These are phyloP conservation scores for Syndactyla subalaris DNA, from an alignment of 2,797 vertebrate genomes.

Conservation along the genomic window DNA sequence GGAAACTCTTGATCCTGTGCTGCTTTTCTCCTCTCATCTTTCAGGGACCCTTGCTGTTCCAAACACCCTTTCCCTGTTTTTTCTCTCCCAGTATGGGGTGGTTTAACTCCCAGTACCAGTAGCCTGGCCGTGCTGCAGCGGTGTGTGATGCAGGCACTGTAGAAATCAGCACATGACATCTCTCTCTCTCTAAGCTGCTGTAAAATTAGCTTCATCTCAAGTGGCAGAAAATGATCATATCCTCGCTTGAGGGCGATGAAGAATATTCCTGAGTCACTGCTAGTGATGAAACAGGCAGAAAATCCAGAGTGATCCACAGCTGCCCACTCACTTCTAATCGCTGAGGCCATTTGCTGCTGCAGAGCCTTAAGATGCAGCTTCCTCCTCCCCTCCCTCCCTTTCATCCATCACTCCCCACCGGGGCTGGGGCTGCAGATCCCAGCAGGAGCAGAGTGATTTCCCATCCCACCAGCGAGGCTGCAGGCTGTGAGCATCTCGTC, in stretches of 20 bases:
- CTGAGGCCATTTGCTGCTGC: conserved; percentile 58
- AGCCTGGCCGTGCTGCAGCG: neutral
- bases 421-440: neutral
- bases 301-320: conserved; percentile 59
- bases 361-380: conserved; percentile 19
- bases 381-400: conserved; percentile 50
- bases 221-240: conserved; percentile 68
- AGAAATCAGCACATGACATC: conserved; percentile 60
- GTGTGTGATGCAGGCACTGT: neutral
- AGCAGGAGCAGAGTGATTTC: neutral
- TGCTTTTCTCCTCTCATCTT: neutral
- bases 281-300: conserved; percentile 64
- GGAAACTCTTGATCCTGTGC: neutral
- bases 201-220: conserved; percentile 72
- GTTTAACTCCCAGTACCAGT: neutral
- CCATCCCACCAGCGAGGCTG: neutral
- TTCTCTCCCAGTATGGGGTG: neutral
- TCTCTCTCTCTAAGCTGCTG: conserved; percentile 50
- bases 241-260: conserved; percentile 63
- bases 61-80: neutral
- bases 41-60: neutral
- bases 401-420: conserved; percentile 43
- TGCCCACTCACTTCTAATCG: conserved; percentile 66
- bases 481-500: neutral
- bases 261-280: conserved; percentile 67